Base-by-base conservation (phyloP, 2,888 invertebrate genomes). In the Ophonus ardosiacus region DNA sequence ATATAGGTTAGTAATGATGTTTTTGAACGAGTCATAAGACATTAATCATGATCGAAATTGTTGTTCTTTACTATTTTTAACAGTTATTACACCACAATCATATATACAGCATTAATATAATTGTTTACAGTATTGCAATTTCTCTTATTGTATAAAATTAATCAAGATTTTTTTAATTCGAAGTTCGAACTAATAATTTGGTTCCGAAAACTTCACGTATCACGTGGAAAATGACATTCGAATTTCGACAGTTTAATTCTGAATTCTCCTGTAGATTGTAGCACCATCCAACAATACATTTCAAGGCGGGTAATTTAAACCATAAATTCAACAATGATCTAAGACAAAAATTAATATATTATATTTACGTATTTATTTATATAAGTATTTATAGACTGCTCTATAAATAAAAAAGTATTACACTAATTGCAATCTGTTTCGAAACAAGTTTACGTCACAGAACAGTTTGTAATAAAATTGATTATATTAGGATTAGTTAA, bases 1-100 rank as follows among this genome's bases (percentile, higher is more conserved):
- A 78, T 74, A 76, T 84, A 78, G 84, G 84, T 84, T 84, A 84
- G 61, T 80, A 61, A 78, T 10, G 57, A 15, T 56, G 56, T 21
- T 57, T 57, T 78, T 78, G 57, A 78, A 78, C 78, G 15, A 56
- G 24, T 43, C 18, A 74, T 74, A 18, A 43, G 17, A 74, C 71
- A 74, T 15, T 74, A 43, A 21, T 43, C 18, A 43, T 43, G 13
- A 43, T 74, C 71, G 40, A 74, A 74, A 74, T n/a, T 43, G 31
- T n/a, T 40, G 13, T 31, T 74, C 3, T 40, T 51, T n/a, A 13
- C 43, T 40, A 43, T 74, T 43, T 10, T 0, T 18, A 43, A 13
- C 5, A 74, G 13, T 43, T 74, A 43, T 18, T 74, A 10, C 15
- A 68, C 38, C 38, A 38, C 24, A 38, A 38, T n/a, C n/a, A n/a